These are phyloP conservation scores for Morone saxatilis DNA, from an alignment of 2,113 vertebrate species.

Conservation along the genomic window DNA sequence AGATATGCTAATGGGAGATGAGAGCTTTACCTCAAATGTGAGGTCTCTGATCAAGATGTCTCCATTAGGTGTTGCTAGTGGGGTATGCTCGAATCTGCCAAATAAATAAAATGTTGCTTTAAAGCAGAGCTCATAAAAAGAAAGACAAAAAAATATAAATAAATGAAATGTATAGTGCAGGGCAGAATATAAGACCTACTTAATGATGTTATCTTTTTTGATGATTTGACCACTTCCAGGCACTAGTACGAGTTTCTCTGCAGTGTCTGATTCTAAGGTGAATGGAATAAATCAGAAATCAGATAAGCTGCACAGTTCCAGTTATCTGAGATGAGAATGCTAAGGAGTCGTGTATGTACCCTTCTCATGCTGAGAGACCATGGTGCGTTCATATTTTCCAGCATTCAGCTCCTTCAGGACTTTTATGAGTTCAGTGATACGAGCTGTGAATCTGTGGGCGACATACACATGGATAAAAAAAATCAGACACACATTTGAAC, in stretches of 20 bases:
- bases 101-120: background rate
- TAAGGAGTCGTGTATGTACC: conserved; percentile 78
- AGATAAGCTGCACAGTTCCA: background rate
- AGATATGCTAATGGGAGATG: background rate
- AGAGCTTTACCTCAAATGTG: conserved; percentile 91
- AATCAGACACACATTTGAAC: no score
- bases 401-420: conserved; percentile 95
- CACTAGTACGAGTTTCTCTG: conserved; percentile 82
- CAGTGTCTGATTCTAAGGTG: conserved; percentile 75
- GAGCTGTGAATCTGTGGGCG: conserved; percentile 90
- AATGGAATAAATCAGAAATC: background rate
- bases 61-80: conserved; percentile 95
- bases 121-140: background rate
- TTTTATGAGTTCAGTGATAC: conserved; percentile 96
- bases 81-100: conserved; percentile 94
- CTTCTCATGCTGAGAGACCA: conserved; percentile 91
- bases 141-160: background rate
- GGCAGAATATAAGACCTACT: conserved; percentile 82
- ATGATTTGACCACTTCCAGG: conserved; percentile 93
- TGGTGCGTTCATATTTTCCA: conserved; percentile 96
- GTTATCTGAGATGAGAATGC: background rate
- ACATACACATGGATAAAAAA: background rate
- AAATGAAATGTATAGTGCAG: background rate
- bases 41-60: conserved; percentile 96
- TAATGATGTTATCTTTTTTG: conserved; percentile 93